Evolutionary conservation across 2,797 vertebrate species (phyloP).

Genomic region (Philypnodon macrostomus): DNA sequence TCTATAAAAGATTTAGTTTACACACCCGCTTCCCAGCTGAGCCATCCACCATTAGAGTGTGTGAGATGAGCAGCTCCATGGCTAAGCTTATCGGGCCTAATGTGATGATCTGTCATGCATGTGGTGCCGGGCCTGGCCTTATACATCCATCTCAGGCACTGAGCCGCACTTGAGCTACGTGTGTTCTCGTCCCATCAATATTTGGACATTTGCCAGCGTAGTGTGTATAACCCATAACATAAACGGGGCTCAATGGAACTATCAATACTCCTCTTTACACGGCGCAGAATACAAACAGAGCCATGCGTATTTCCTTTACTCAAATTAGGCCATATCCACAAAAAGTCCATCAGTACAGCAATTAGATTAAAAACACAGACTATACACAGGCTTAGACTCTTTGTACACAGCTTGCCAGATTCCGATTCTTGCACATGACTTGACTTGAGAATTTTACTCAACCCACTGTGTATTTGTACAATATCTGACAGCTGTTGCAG

Average conservation of each 20-base stretch:
- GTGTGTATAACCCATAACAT: slow-evolving; percentile 22
- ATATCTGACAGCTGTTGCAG: slow-evolving; percentile 5
- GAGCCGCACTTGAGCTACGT: slow-evolving; percentile 28
- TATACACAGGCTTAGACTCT: neutral
- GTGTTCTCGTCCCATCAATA: slow-evolving; percentile 48
- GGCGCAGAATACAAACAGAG: neutral
- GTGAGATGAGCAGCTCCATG: slow-evolving; percentile 48
- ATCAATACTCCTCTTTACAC: neutral
- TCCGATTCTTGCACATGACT: slow-evolving; percentile 1
- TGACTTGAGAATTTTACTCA: slow-evolving; percentile 4
- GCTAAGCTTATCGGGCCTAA: slow-evolving; percentile 52
- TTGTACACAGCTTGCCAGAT: neutral
- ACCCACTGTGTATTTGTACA: neutral
- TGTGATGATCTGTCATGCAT: slow-evolving; percentile 61
- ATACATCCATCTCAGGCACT: slow-evolving; percentile 53
- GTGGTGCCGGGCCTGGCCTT: slow-evolving; percentile 42
- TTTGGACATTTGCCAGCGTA: slow-evolving; percentile 39
- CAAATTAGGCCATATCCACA: neutral
- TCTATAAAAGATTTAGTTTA: slow-evolving; percentile 39
- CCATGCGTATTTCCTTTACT: neutral
- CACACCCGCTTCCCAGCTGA: slow-evolving; percentile 50
- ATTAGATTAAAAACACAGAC: neutral
- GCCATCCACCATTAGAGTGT: slow-evolving; percentile 51
- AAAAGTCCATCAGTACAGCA: no score
- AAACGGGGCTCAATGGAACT: slow-evolving; percentile 5